Evolutionary conservation across 2,113 vertebrate genomes (phyloP).

Genomic region (Felis chaus): DNA sequence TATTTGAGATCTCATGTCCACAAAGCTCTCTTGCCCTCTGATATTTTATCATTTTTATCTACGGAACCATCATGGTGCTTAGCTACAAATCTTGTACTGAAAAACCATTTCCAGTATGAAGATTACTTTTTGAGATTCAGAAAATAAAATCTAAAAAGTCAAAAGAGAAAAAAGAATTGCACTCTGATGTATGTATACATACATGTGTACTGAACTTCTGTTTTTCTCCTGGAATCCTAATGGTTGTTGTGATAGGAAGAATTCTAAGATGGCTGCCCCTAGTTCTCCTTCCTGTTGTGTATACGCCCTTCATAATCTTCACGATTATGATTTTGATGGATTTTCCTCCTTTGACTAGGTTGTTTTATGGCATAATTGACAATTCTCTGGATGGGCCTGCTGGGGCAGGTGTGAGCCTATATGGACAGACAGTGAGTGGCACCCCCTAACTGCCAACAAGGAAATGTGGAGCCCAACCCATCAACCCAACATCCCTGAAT

Average conservation of each 20-base stretch:
- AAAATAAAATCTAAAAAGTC: conserved; percentile 3
- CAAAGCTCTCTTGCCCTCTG: not conserved
- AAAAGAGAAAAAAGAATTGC: not conserved
- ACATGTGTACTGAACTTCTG: not conserved
- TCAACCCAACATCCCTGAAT: not conserved
- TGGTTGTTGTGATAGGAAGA: not conserved
- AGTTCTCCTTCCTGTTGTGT: not conserved
- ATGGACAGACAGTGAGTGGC: not conserved
- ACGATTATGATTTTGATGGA: not conserved
- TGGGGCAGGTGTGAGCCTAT: not conserved
- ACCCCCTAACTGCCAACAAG: not conserved
- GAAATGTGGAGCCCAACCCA: not conserved
- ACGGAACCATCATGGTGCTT: not conserved
- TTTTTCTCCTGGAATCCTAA: not conserved
- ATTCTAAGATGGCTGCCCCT: not conserved
- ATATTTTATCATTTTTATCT: conserved; percentile 56
- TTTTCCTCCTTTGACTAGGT: not conserved
- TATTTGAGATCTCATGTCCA: not conserved
- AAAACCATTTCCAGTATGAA: conserved; percentile 43
- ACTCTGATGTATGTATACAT: not conserved
- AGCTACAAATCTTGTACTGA: not conserved
- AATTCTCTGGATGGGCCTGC: not conserved
- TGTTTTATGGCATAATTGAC: not conserved
- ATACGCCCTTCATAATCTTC: not conserved
- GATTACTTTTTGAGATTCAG: conserved; percentile 55